Conservation (phyloP, 2,113 vertebrate genomes). For the Nerophis ophidion region DNA sequence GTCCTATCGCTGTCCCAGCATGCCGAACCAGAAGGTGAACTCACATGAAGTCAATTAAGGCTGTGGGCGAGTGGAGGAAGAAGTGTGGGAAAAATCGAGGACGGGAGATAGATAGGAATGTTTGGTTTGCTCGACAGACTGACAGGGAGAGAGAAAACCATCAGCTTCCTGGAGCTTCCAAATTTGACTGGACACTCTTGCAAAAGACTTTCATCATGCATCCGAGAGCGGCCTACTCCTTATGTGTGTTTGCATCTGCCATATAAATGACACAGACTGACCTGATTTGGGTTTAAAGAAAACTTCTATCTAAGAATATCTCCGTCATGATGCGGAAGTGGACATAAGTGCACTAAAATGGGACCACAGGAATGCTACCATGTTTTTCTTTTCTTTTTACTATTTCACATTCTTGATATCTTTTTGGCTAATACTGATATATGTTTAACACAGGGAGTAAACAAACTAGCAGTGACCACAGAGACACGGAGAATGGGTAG, state of each 20-base stretch:
- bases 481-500: too few relatives aligned
- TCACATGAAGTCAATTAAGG: conserved; percentile 13
- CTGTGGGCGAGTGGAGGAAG: conserved; percentile 19
- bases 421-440: too few relatives aligned
- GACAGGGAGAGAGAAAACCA: conserved; percentile 46
- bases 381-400: too few relatives aligned
- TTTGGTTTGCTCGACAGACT: conserved; percentile 42
- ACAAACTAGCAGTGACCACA: too few relatives aligned
- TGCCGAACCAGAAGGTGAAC: conserved; percentile 7
- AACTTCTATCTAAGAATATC: conserved; percentile 10
- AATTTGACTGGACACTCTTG: conserved; percentile 37
- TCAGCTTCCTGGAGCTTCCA: conserved; percentile 56
- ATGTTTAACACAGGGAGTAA: too few relatives aligned
- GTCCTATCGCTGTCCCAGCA: conserved; percentile 12
- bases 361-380: not conserved
- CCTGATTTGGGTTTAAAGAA: conserved; percentile 1
- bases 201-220: conserved; percentile 36
- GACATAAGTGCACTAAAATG: conserved; percentile 7
- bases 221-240: conserved; percentile 5
- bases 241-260: conserved; percentile 12
- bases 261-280: conserved; percentile 23
- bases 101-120: conserved; percentile 37
- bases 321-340: conserved; percentile 4
- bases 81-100: conserved; percentile 28
- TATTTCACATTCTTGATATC: too few relatives aligned